These are phyloP conservation scores for Morus bassanus DNA, from an alignment of 2,797 vertebrate species.

Conservation along the genomic window DNA sequence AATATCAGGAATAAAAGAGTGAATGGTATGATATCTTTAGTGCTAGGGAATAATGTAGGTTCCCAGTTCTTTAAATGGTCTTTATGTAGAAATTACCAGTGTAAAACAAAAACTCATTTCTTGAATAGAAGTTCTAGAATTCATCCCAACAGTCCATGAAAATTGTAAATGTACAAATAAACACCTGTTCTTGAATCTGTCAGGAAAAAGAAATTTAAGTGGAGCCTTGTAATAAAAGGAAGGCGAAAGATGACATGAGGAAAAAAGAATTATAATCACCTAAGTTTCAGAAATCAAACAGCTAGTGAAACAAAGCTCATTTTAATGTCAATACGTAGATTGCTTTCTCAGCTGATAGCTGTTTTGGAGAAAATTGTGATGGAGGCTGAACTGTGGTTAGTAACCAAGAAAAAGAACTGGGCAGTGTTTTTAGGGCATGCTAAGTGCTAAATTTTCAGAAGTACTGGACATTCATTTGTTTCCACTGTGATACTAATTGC, in stretches of 20 bases:
- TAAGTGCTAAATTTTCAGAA: background rate
- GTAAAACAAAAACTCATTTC: background rate
- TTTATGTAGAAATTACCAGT: background rate
- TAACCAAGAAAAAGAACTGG: background rate
- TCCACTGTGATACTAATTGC: background rate
- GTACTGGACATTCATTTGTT: background rate
- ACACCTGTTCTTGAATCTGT: background rate
- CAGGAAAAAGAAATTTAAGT: background rate
- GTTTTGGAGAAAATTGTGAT: background rate
- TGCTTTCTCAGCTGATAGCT: background rate
- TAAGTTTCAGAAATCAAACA: constrained; percentile 1
- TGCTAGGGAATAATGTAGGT: background rate
- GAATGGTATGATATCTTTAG: background rate
- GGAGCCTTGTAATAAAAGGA: background rate
- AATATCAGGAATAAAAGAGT: background rate
- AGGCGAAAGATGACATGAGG: background rate
- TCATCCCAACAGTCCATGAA: background rate
- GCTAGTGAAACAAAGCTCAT: background rate
- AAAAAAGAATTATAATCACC: background rate
- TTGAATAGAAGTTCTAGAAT: background rate
- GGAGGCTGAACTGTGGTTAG: background rate
- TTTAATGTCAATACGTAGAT: background rate
- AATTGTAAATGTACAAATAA: background rate
- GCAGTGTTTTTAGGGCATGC: background rate
- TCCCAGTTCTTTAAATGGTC: background rate